Base-by-base conservation (phyloP, 2,797 vertebrate species). In the Phaenicophaeus curvirostris region DNA sequence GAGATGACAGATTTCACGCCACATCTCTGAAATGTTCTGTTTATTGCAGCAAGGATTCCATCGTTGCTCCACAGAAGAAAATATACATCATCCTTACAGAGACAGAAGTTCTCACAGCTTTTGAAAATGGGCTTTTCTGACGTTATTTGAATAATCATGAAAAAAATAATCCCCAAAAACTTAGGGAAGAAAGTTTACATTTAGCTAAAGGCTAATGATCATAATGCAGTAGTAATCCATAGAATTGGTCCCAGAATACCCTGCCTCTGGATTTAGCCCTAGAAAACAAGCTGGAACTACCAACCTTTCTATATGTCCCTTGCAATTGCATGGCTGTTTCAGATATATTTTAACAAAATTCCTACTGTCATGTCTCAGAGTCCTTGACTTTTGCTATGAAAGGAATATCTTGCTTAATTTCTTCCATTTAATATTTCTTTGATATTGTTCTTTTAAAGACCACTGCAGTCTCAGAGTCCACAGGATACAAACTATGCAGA, bases 401-500 rank as follows among this genome's bases (percentile, higher is more conserved):
- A 79, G 17, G 11, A 66, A 77, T 16, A 55, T 42, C 8, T 89
- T 76, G 31, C 9, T 69, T 93, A 77, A 87, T 90, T 84, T 80
- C 10, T 83, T 62, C 44, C 25, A 12, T 50, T 85, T 85, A 65
- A 35, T 62, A 85, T 84, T 93, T 30, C 13, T 72, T 91, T 78
- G 8, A 15, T 95, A 48, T 19, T 1, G 0, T 62, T 89, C 33
- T 73, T 87, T 74, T 48, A 74, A 59, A 82, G 48, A 87, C 20
- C 31, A 61, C 30, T 42, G 28, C 91, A 80, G 44, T 69, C 53
- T 6, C 3, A 5, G 31, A 81, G 50, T 80, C 81, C 39, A 78
- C 18, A 68, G 41, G 28, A 39, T 58, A 84, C 75, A 89, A 75
- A 92, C 69, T 95, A 76, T 85, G 78, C 65, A 93, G 65, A 62